A percentile compares a stretch with the other conserved stretches of the same genome.
These are phyloP conservation scores for Syngnathus typhle DNA, from an alignment of 2,113 vertebrate genomes.

Conservation along the genomic window DNA sequence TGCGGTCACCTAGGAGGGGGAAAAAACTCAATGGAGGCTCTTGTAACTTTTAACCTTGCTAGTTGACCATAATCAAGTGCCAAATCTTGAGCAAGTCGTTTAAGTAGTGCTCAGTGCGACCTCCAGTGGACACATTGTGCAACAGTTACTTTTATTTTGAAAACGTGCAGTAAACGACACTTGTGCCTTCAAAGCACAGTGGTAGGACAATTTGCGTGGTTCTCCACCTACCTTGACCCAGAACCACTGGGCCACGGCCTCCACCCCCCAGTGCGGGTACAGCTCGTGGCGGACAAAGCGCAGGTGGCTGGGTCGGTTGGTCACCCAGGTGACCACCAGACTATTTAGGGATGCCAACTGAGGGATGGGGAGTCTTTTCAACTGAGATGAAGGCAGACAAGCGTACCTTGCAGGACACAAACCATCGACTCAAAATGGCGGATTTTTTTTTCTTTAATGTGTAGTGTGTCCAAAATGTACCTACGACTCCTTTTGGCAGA, in stretches of 20 bases:
- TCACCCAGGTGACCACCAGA: conserved; percentile 89
- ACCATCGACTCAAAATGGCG: background rate
- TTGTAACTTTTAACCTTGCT: too few species aligned
- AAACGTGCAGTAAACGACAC: background rate
- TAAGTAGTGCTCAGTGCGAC: background rate
- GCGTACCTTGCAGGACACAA: conserved; percentile 71
- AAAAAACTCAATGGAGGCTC: conserved; percentile 3
- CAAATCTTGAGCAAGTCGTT: background rate
- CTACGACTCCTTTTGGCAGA: conserved; percentile 92
- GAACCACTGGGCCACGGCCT: conserved; percentile 82
- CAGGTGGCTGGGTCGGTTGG: conserved; percentile 86
- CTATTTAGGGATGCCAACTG: conserved; percentile 75
- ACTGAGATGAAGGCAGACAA: conserved; percentile 77
- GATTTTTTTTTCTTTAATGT: too few species aligned
- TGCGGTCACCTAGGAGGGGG: conserved; percentile 76
- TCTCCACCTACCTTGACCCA: conserved; percentile 86
- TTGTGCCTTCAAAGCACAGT: background rate
- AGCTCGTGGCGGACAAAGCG: conserved; percentile 84
- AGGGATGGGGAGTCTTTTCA: conserved; percentile 81
- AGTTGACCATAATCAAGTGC: background rate
- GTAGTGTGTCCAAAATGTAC: conserved; percentile 39
- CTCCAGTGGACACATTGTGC: background rate
- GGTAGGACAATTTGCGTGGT: background rate
- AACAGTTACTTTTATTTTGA: background rate
- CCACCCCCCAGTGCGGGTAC: conserved; percentile 85